These are phyloP conservation scores for Troilus luridus DNA, from an alignment of 2,888 invertebrate genomes.

Conservation along the genomic window DNA sequence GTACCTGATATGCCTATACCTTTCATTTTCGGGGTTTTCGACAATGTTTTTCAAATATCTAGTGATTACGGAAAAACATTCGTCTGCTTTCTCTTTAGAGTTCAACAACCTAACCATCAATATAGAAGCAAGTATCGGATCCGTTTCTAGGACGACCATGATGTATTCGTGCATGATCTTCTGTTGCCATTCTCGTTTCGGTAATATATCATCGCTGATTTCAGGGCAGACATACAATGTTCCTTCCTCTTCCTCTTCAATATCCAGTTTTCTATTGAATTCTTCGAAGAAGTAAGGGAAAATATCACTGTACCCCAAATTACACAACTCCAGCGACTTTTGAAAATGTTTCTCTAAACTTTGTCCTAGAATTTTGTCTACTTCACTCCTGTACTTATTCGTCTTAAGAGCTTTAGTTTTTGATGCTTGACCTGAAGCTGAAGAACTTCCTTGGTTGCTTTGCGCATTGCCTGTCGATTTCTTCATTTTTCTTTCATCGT, in stretches of 20 bases:
- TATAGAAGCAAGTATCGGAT: not conserved
- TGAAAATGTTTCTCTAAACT: not conserved
- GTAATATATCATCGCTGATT: slow-evolving; percentile 14
- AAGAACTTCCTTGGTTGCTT: not conserved
- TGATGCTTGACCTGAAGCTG: not conserved
- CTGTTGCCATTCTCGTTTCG: slow-evolving; percentile 12
- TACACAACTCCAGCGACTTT: not conserved
- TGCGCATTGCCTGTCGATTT: not conserved
- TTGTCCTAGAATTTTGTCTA: not conserved
- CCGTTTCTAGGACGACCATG: not conserved
- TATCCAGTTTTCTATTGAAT: not conserved
- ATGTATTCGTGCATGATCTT: slow-evolving; percentile 10
- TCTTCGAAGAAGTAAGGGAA: not conserved
- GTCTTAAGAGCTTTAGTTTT: not conserved
- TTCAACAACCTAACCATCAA: not conserved
- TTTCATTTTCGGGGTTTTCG: slow-evolving; percentile 30
- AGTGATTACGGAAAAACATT: slow-evolving; percentile 8
- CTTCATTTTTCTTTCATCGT: not conserved
- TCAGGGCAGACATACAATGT: slow-evolving; percentile 19
- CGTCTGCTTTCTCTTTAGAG: not conserved
- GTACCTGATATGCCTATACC: slow-evolving; percentile 15
- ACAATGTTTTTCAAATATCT: slow-evolving; percentile 46
- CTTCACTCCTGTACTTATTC: not conserved
- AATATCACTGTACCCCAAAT: slow-evolving; percentile 6
- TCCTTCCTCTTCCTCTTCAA: not conserved